A percentile compares a stretch with the other conserved stretches of the same genome.
Evolutionary conservation across 2,888 invertebrate genomes (phyloP).

Genomic region (Monoplex corrugatus): DNA sequence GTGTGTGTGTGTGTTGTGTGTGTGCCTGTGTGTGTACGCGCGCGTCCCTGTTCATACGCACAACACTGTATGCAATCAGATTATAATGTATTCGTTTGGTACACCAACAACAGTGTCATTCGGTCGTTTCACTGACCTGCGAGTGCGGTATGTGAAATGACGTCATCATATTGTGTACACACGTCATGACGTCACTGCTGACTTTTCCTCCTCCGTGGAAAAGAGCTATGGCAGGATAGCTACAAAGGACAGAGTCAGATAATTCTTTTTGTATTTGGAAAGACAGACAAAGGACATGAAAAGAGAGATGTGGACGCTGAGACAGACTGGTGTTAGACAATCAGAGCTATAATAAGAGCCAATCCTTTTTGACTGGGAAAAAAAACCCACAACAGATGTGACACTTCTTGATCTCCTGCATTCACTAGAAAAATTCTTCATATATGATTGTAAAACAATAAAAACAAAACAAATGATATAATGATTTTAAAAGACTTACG

Average conservation of each 20-base stretch:
- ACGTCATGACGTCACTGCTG: neutral
- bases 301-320: neutral
- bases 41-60: too few relatives aligned
- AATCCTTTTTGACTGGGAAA: too few relatives aligned
- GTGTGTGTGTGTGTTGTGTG: neutral
- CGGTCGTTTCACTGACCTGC: neutral
- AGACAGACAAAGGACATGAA: neutral
- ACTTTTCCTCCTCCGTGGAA: neutral
- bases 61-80: too few relatives aligned
- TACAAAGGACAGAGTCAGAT: neutral
- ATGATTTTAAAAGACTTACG: too few relatives aligned
- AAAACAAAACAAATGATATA: too few relatives aligned
- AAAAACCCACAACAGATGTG: too few relatives aligned
- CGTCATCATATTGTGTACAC: neutral
- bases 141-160: neutral
- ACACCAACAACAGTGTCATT: neutral
- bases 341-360: too few relatives aligned
- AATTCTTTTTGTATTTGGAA: neutral
- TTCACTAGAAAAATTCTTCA: too few relatives aligned
- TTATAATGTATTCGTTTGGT: too few relatives aligned
- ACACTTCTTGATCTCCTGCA: too few relatives aligned
- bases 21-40: neutral
- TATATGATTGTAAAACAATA: too few relatives aligned
- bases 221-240: slow-evolving; percentile 15
- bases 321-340: too few relatives aligned